Evolutionary conservation across 2,888 invertebrate species (phyloP).

Genomic region (Netelia melanura): DNA sequence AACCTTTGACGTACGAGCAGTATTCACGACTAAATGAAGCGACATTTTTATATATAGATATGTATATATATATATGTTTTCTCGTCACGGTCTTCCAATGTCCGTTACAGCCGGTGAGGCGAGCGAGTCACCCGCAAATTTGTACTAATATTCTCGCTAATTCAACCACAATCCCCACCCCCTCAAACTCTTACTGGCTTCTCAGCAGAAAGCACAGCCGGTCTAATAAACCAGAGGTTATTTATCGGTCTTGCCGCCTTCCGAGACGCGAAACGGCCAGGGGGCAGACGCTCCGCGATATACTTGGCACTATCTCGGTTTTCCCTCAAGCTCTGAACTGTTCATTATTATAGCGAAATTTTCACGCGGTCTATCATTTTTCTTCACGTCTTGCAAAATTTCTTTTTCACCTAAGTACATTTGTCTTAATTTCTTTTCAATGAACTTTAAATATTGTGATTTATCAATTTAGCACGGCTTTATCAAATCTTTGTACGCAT

Average conservation of each 20-base stretch:
- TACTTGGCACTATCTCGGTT: slow-evolving; percentile 64
- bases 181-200: slow-evolving; percentile 66
- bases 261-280: slow-evolving; percentile 56
- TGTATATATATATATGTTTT: slow-evolving; percentile 11
- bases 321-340: slow-evolving; percentile 30
- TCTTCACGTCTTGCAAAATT: not conserved
- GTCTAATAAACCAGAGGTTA: slow-evolving; percentile 84
- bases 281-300: slow-evolving; percentile 62
- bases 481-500: too few species aligned
- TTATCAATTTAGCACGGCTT: too few species aligned
- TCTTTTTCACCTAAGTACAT: slow-evolving; percentile 29
- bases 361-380: slow-evolving; percentile 29
- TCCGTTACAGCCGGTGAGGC: slow-evolving; percentile 50
- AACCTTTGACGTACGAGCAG: not conserved
- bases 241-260: slow-evolving; percentile 80
- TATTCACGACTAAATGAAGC: slow-evolving; percentile 5
- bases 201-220: slow-evolving; percentile 69
- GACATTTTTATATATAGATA: not conserved
- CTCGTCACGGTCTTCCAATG: slow-evolving; percentile 19
- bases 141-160: slow-evolving; percentile 84
- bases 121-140: slow-evolving; percentile 73
- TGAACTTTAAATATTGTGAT: too few species aligned
- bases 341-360: too few species aligned
- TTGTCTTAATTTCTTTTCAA: not conserved
- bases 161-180: slow-evolving; percentile 78